Conservation (phyloP, 2,113 vertebrate genomes). For the Pedetes capensis region DNA sequence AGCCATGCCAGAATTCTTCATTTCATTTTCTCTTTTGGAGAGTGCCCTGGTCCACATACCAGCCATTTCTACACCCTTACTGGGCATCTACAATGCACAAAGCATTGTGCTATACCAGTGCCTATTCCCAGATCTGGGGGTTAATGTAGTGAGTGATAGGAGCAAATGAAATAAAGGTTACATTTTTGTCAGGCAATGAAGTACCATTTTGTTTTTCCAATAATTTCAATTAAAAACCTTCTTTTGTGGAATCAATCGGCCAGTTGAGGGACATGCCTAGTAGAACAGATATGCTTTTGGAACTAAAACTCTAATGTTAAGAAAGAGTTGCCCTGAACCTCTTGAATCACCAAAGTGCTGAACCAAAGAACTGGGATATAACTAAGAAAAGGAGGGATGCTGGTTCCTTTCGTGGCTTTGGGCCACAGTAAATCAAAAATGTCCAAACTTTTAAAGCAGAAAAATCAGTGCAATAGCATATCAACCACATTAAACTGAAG, state of each 20-base stretch:
- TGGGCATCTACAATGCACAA: neutral
- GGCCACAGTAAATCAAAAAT: neutral
- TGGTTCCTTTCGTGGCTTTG: neutral
- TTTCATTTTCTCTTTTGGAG: neutral
- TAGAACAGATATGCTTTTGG: neutral
- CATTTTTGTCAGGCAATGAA: neutral
- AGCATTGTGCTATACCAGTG: accelerated
- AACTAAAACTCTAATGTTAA: neutral
- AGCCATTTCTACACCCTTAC: neutral
- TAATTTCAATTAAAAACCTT: neutral
- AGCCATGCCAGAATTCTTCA: neutral
- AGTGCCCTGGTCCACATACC: neutral
- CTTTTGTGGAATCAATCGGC: neutral
- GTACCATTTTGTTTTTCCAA: neutral
- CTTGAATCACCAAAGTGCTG: neutral
- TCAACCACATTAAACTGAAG: neutral
- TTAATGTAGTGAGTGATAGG: neutral
- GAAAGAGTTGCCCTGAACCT: neutral
- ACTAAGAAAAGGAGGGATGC: neutral
- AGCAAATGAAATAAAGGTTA: neutral
- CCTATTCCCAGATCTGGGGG: neutral
- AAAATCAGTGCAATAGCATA: neutral
- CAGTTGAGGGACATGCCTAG: neutral
- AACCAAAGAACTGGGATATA: neutral
- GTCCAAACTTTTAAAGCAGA: neutral